Evolutionary conservation across 2,797 vertebrate genomes (phyloP), one percentile per base, ranked within the genome.

Genomic region (Rousettus madagascariensis): DNA sequence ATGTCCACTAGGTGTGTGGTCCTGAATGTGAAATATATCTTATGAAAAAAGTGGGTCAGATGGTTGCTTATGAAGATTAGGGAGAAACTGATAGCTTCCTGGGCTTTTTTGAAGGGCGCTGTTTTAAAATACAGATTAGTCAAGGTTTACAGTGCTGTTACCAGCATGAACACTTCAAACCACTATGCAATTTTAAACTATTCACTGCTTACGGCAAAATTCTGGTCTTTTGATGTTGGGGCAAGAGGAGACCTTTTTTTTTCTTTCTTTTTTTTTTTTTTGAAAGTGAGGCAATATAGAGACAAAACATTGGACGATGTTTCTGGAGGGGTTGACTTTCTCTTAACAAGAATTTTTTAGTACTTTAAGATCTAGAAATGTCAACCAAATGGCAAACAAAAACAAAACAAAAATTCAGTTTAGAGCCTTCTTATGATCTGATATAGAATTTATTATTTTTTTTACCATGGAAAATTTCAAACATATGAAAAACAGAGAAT

Each of bases 31-130:
- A 96, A 98, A 96, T 94, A 30, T 91, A 80, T 95, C 78, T 90
- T 97, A 7, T 91, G 90, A 98, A 96, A 93, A 97, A 98, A 98
- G 96, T 98, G 86, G 97, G 97, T 98, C 97, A 97, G 80, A 86
- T 75, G 74, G 85, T 93, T 96, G 26, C 93, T 96, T 97, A 90
- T 92, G 86, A 79, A 97, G 94, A 97, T 92, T 97, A 94, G n/a
- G 38, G 5, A 87, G 79, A 43, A 79, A 95, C 28, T 19, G 79
- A 85, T 82, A 85, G 15, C 6, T 96, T 96, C 94, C 96, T 85
- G 63, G 63, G 24, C 63, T 97, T 82, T 97, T 97, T 88, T 97
- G 59, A 96, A 97, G 88, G 96, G 77, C 1, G 75, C 71, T 90
- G 19, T 59, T 96, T 89, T 97, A 97, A 98, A 98, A 96, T 96